Evolutionary conservation across 2,113 vertebrate genomes (phyloP), one percentile per base, ranked within the genome.

Genomic region (Amphiprion ocellaris): DNA sequence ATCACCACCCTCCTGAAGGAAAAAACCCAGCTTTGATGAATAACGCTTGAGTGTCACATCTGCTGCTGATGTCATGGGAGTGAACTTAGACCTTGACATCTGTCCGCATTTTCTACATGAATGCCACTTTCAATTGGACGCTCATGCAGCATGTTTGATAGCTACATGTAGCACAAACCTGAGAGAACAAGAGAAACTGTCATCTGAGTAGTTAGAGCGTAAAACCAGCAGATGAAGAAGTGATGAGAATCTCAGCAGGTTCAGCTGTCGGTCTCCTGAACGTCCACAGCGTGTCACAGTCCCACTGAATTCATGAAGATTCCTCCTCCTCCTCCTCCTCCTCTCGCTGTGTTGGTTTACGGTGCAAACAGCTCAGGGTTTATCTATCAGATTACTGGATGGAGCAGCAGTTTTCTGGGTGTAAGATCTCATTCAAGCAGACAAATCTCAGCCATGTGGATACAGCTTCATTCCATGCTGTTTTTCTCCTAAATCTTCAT

Each of bases 1-100:
- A 77, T 89, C 81, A 83, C 41, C 78, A 72, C 62, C 78, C 72
- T 69, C 76, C 64, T 53, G 1, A 11, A 37, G 59, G 46, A 46
- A 44, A 74, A 62, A n/a, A 33, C 19, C 30, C 53, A 0, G 10
- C 52, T 60, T 19, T 58, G n/a, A 72, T 37, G 4, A 75, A 23
- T 2, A 61, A 41, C 44, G 19, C 60, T 52, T 14, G 2, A 1
- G 46, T 66, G 15, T 58, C 21, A 8, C 11, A 39, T 56, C 30
- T 44, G 30, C 39, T 58, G 47, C 16, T 58, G 19, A 54, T 1
- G 1, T 28, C n/a, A 46, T 24, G n/a, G 7, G 26, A 16, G 33
- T 63, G 54, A 76, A 58, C 33, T 68, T 41, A 10, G 1, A 63
- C 52, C 56, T 21, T 46, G 59, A 66, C 63, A 44, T 70, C 19